Evolutionary conservation across 2,113 vertebrate species (phyloP).

Genomic region (Danionella cerebrum): DNA sequence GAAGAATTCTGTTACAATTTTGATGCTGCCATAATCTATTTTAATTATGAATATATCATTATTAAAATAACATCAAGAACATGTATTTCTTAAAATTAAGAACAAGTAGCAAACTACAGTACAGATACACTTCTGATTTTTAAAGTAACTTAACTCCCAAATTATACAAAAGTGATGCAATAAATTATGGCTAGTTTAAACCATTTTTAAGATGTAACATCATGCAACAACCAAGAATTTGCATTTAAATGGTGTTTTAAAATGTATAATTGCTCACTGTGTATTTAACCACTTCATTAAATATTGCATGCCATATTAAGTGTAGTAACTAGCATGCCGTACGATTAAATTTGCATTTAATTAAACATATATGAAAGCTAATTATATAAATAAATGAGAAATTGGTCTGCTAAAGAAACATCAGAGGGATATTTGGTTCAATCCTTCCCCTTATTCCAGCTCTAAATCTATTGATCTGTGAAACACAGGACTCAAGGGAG

Average conservation of each 20-base stretch:
- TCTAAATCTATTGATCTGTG: slow-evolving; percentile 95
- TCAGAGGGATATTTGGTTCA: slow-evolving; percentile 52
- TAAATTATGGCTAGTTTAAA: no score
- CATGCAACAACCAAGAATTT: background rate
- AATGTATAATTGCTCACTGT: no score
- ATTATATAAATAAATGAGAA: slow-evolving; percentile 59
- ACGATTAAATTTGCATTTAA: slow-evolving; percentile 50
- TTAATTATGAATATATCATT: no score
- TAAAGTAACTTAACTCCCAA: no score
- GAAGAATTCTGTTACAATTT: no score
- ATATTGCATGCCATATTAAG: background rate
- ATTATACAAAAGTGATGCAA: no score
- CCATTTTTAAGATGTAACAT: background rate
- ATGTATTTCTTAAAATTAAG: no score
- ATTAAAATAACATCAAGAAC: no score
- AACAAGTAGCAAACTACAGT: no score
- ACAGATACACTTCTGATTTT: no score
- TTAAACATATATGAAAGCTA: slow-evolving; percentile 57
- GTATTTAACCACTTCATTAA: background rate
- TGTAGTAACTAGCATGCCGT: background rate
- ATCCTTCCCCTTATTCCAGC: slow-evolving; percentile 33
- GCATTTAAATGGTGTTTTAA: background rate
- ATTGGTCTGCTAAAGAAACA: slow-evolving; percentile 42
- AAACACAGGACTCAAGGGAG: slow-evolving; percentile 84
- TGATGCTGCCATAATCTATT: no score